Conservation (phyloP, 2,888 invertebrate genomes). For the Macrosiphum euphorbiae region DNA sequence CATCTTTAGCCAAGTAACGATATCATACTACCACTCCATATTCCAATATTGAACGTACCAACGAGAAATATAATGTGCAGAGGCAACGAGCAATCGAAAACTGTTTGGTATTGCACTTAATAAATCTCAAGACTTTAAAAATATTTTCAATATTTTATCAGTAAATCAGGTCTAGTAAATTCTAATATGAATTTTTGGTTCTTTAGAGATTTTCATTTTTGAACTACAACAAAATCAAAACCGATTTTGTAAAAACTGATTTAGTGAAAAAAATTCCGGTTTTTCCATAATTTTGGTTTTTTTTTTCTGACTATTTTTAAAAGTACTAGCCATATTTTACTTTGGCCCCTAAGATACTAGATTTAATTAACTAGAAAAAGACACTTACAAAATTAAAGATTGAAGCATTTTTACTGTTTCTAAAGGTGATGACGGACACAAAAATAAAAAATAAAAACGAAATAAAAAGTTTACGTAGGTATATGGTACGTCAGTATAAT, state of each 20-base stretch:
- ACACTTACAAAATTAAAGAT: background rate
- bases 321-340: background rate
- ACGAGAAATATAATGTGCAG: too few species aligned
- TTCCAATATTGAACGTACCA: too few species aligned
- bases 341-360: background rate
- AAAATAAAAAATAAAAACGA: background rate
- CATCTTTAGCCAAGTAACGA: too few species aligned
- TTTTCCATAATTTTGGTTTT: background rate
- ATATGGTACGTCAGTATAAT: background rate
- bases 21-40: too few species aligned
- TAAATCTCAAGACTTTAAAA: too few species aligned
- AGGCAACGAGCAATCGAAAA: too few species aligned
- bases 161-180: background rate
- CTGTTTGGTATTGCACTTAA: too few species aligned
- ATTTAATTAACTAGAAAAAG: background rate
- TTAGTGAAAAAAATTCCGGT: background rate
- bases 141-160: background rate
- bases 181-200: background rate
- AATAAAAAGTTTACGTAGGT: background rate
- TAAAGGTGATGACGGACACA: background rate
- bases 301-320: background rate
- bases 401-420: background rate
- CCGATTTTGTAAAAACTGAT: background rate
- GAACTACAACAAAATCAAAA: background rate
- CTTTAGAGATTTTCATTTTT: background rate